These are phyloP conservation scores for Amorpha juglandis DNA, from an alignment of 2,888 invertebrate genomes.

Conservation along the genomic window DNA sequence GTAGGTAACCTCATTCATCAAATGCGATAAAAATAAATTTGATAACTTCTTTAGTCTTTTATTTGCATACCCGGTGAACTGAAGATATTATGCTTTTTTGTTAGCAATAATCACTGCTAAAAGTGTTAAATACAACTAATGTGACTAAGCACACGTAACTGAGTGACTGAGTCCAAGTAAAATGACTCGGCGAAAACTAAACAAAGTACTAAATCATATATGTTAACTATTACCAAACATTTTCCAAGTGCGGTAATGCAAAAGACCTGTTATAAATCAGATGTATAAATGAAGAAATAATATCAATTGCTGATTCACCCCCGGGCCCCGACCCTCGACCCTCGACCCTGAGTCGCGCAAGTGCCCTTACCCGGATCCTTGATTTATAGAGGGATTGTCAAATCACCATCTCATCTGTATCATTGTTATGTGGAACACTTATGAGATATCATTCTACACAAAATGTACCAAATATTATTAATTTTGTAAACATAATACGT, in stretches of 20 bases:
- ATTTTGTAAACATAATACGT: neutral
- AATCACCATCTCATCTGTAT: slow-evolving; percentile 52
- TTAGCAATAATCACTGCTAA: too few relatives aligned
- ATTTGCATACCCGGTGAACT: too few relatives aligned
- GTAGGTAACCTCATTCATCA: too few relatives aligned
- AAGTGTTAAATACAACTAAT: too few relatives aligned
- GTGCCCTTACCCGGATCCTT: slow-evolving; percentile 28
- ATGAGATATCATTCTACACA: slow-evolving; percentile 1
- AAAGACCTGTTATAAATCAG: slow-evolving; percentile 65
- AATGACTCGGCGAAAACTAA: slow-evolving; percentile 6
- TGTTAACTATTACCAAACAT: slow-evolving; percentile 16
- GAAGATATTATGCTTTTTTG: too few relatives aligned
- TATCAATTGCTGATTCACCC: slow-evolving; percentile 43
- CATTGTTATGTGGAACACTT: slow-evolving; percentile 40
- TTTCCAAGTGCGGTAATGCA: slow-evolving; percentile 16
- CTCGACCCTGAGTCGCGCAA: slow-evolving; percentile 35
- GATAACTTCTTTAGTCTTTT: too few relatives aligned
- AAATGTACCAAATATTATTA: neutral
- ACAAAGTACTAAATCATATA: neutral
- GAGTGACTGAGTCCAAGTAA: neutral
- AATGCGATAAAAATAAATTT: too few relatives aligned
- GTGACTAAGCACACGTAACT: too few relatives aligned
- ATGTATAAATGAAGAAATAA: slow-evolving; percentile 69
- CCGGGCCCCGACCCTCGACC: slow-evolving; percentile 32
- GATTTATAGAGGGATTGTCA: slow-evolving; percentile 57